Percentiles rank a stretch among this genome's conserved stretches.
Conservation (phyloP, 2,797 vertebrate genomes). For the Pseudochaenichthys georgianus region DNA sequence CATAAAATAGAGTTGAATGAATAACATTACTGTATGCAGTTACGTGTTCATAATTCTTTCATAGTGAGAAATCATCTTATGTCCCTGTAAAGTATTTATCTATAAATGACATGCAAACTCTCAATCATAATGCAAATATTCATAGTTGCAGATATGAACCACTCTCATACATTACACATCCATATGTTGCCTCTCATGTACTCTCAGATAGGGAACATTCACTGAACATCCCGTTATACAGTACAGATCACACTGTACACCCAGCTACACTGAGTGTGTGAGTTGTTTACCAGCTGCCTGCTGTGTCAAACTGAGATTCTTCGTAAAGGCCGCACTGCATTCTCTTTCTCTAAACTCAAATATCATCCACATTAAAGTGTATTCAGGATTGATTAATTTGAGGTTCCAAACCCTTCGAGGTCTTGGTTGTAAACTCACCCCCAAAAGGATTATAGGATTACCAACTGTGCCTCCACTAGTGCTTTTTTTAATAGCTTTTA, state of each 20-base stretch:
- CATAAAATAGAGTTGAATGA: too few species aligned
- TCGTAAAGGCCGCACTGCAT: conserved; percentile 10
- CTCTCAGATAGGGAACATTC: not conserved
- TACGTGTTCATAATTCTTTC: not conserved
- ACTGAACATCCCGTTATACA: not conserved
- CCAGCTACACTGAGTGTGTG: not conserved
- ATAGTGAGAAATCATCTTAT: not conserved
- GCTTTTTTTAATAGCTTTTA: conserved; percentile 11
- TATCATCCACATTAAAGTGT: conserved; percentile 19
- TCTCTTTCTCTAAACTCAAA: conserved; percentile 45
- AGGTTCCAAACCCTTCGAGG: conserved; percentile 16
- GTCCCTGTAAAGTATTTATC: not conserved
- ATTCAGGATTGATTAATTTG: conserved; percentile 39
- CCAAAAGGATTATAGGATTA: conserved; percentile 50
- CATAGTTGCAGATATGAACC: not conserved
- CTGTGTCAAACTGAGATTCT: conserved; percentile 37
- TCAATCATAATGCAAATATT: too few species aligned
- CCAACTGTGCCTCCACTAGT: conserved; percentile 10
- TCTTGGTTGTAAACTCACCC: conserved; percentile 39
- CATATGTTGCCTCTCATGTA: not conserved
- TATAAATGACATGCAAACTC: not conserved
- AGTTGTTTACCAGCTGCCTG: conserved; percentile 44
- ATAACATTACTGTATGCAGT: not conserved
- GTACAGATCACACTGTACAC: conserved; percentile 2
- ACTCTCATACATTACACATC: not conserved